phyloP scores from a whole-genome alignment of 2,888 invertebrate species.

The Byasa hedistus region DNA sequence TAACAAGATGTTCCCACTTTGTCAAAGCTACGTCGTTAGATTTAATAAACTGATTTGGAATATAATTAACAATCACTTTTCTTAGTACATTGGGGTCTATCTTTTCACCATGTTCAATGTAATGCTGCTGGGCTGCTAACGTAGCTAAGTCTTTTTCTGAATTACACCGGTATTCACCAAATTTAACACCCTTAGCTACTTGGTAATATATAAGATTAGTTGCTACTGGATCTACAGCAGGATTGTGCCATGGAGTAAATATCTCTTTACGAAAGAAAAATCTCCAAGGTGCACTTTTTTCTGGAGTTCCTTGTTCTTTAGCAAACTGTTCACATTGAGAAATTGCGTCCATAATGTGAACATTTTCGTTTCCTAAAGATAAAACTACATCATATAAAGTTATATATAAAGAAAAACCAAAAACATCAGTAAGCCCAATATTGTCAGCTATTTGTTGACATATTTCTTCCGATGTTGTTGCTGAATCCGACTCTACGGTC shows the following conservation, averaged over 20 bases:
- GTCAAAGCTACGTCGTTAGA: slow-evolving; percentile 82
- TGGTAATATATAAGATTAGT: slow-evolving; percentile 95
- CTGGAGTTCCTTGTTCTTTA: slow-evolving; percentile 92
- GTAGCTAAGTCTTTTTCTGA: slow-evolving; percentile 92
- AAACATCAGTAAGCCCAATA: slow-evolving; percentile 87
- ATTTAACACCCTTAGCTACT: slow-evolving; percentile 91
- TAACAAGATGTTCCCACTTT: slow-evolving; percentile 86
- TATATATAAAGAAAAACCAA: slow-evolving; percentile 95
- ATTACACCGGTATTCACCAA: slow-evolving; percentile 93
- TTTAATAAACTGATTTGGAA: slow-evolving; percentile 87
- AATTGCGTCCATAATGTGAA: slow-evolving; percentile 97
- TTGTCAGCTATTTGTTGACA: slow-evolving; percentile 89
- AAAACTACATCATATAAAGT: slow-evolving; percentile 94
- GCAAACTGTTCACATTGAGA: slow-evolving; percentile 97
- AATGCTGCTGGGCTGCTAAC: slow-evolving; percentile 94
- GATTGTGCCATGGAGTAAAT: slow-evolving; percentile 95
- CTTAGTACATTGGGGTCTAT: slow-evolving; percentile 85
- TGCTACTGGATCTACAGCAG: slow-evolving; percentile 87
- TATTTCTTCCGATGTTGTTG: slow-evolving; percentile 93
- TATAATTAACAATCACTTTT: slow-evolving; percentile 86
- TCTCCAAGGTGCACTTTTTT: slow-evolving; percentile 93
- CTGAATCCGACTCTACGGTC: slow-evolving; percentile 92
- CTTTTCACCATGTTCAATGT: slow-evolving; percentile 87
- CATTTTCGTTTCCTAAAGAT: slow-evolving; percentile 92
- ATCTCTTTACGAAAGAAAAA: slow-evolving; percentile 93